Percentiles rank a stretch among this genome's conserved stretches.
Conservation (phyloP, 2,113 vertebrate species). For the Centropus bengalensis region DNA sequence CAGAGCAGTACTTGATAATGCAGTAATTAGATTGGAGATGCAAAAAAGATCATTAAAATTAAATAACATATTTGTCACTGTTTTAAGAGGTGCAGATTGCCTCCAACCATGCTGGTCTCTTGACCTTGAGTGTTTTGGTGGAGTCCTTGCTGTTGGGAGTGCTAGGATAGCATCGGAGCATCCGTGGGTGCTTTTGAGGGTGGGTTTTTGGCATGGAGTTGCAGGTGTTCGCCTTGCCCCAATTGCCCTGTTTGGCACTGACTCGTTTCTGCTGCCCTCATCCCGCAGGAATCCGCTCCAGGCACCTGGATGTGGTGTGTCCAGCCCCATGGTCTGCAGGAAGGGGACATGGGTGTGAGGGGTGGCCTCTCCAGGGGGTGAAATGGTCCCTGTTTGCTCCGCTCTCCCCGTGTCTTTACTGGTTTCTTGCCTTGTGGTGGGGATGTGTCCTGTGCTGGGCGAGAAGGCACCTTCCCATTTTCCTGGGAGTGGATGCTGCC, state of each 20-base stretch:
- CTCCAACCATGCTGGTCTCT: slow-evolving; percentile 78
- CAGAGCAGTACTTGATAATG: slow-evolving; percentile 84
- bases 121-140: slow-evolving; percentile 79
- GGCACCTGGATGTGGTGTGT: rapidly evolving
- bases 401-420: rapidly evolving
- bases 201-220: rapidly evolving
- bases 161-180: background rate
- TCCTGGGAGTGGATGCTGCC: background rate
- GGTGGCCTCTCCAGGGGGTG: background rate
- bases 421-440: rapidly evolving
- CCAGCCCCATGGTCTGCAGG: rapidly evolving
- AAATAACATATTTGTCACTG: slow-evolving; percentile 86
- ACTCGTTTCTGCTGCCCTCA: rapidly evolving
- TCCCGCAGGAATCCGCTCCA: rapidly evolving
- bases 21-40: slow-evolving; percentile 86
- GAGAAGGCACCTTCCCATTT: background rate
- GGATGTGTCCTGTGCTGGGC: rapidly evolving
- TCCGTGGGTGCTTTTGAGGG: background rate
- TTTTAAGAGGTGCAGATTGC: slow-evolving; percentile 82
- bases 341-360: rapidly evolving
- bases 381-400: background rate
- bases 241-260: rapidly evolving
- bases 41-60: slow-evolving; percentile 86
- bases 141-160: slow-evolving; percentile 46
- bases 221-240: background rate